phyloP scores from a whole-genome alignment of 2,888 invertebrate genomes.

The Acleris holmiana region DNA sequence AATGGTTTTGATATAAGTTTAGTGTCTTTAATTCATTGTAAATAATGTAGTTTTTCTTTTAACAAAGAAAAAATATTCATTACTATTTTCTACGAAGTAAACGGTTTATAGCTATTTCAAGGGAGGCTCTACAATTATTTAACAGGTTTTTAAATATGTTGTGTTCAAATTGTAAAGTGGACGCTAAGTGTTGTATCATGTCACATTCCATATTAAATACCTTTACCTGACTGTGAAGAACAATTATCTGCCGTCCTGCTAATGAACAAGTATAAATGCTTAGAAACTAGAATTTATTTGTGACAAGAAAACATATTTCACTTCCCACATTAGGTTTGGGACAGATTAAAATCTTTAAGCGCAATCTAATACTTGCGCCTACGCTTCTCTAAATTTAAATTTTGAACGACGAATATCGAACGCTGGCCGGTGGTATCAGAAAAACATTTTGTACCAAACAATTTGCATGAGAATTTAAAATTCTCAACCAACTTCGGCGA shows the following conservation, averaged over 20 bases:
- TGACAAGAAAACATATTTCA: constrained; percentile 73
- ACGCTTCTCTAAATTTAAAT: constrained; percentile 72
- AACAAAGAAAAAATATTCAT: too few relatives aligned
- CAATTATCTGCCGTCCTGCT: constrained; percentile 62
- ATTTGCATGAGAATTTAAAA: constrained; percentile 73
- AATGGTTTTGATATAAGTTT: not conserved
- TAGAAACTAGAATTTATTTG: constrained; percentile 63
- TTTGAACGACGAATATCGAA: constrained; percentile 65
- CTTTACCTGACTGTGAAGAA: constrained; percentile 48
- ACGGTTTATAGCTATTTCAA: too few relatives aligned
- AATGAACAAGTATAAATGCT: constrained; percentile 61
- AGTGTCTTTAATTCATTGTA: too few relatives aligned
- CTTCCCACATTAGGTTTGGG: constrained; percentile 71
- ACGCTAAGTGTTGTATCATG: too few relatives aligned
- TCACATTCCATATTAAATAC: constrained; percentile 3
- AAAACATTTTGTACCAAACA: constrained; percentile 54
- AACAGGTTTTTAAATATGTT: too few relatives aligned
- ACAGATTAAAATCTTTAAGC: constrained; percentile 76
- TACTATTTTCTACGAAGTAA: too few relatives aligned
- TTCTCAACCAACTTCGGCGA: constrained; percentile 66
- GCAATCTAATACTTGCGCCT: constrained; percentile 72
- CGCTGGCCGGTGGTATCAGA: constrained; percentile 52
- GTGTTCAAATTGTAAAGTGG: too few relatives aligned
- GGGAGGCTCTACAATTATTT: too few relatives aligned
- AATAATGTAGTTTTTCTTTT: too few relatives aligned